A percentile compares a stretch with the other conserved stretches of the same genome.
Conservation (phyloP, 2,888 invertebrate species). For the Ceraclea dissimilis region DNA sequence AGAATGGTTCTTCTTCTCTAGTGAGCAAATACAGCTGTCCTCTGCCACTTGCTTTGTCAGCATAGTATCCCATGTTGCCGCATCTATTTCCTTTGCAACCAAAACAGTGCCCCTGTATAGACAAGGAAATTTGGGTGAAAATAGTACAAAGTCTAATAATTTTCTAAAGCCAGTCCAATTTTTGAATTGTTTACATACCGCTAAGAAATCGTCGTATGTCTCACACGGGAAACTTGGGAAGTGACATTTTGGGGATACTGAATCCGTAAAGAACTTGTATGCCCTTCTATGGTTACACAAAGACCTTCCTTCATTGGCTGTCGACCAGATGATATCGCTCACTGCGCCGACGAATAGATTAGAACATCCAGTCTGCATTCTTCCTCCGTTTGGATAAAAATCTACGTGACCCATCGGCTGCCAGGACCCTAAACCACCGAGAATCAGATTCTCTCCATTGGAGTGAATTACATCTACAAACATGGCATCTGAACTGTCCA, state of each 20-base stretch:
- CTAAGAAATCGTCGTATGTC: conserved; percentile 75
- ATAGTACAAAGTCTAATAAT: neutral
- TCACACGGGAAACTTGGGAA: conserved; percentile 88
- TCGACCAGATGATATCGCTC: conserved; percentile 81
- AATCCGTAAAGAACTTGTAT: conserved; percentile 91
- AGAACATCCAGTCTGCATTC: conserved; percentile 87
- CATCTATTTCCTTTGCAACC: conserved; percentile 54
- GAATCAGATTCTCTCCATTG: conserved; percentile 85
- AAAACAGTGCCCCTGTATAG: conserved; percentile 42
- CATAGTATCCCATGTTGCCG: conserved; percentile 92
- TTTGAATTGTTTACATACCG: conserved; percentile 31
- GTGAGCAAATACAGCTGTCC: conserved; percentile 87
- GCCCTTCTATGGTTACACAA: conserved; percentile 90
- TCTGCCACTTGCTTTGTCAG: conserved; percentile 72
- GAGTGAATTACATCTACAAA: conserved; percentile 93
- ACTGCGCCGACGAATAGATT: conserved; percentile 89
- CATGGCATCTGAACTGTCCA: conserved; percentile 77
- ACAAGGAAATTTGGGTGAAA: neutral
- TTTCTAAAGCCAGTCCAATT: too few species aligned
- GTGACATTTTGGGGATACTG: conserved; percentile 82
- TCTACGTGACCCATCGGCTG: conserved; percentile 90
- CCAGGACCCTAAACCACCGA: conserved; percentile 83
- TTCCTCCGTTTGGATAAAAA: conserved; percentile 87
- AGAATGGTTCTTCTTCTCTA: conserved; percentile 86
- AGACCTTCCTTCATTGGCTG: conserved; percentile 77